Percentiles rank a stretch among this genome's conserved stretches.
These are phyloP conservation scores for Osmerus mordax DNA, from an alignment of 2,113 vertebrate species.

Conservation along the genomic window DNA sequence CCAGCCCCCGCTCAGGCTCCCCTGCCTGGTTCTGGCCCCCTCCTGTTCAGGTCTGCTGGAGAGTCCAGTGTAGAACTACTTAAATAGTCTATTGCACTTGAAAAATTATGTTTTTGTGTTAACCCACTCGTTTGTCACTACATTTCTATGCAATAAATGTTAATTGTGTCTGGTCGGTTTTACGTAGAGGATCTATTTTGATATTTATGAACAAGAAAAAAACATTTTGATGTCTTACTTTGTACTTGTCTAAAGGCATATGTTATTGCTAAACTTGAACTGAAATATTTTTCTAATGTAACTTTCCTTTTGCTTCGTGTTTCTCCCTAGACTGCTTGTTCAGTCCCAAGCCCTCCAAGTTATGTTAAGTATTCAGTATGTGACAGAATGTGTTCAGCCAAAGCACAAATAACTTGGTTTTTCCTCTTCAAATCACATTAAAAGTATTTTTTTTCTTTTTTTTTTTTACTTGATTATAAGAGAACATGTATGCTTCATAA, in stretches of 20 bases:
- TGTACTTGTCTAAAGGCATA: constrained; percentile 77
- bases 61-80: constrained; percentile 38
- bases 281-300: constrained; percentile 16
- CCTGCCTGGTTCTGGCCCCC: background rate
- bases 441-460: constrained; percentile 59
- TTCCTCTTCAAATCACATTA: constrained; percentile 75
- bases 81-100: constrained; percentile 53
- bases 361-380: background rate
- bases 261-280: constrained; percentile 48
- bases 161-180: constrained; percentile 75
- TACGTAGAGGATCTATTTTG: constrained; percentile 84
- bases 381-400: constrained; percentile 75
- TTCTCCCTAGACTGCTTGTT: constrained; percentile 20
- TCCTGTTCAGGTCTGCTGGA: constrained; percentile 24
- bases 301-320: background rate
- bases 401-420: constrained; percentile 73
- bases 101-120: constrained; percentile 32
- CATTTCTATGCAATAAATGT: constrained; percentile 90
- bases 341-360: constrained; percentile 6
- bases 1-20: too few relatives aligned
- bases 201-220: constrained; percentile 81
- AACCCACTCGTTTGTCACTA: constrained; percentile 70
- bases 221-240: constrained; percentile 83
- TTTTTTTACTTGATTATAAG: constrained; percentile 24
- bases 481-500: constrained; percentile 70